Base-by-base conservation (phyloP, 2,797 vertebrate species). In the Momotus momota region DNA sequence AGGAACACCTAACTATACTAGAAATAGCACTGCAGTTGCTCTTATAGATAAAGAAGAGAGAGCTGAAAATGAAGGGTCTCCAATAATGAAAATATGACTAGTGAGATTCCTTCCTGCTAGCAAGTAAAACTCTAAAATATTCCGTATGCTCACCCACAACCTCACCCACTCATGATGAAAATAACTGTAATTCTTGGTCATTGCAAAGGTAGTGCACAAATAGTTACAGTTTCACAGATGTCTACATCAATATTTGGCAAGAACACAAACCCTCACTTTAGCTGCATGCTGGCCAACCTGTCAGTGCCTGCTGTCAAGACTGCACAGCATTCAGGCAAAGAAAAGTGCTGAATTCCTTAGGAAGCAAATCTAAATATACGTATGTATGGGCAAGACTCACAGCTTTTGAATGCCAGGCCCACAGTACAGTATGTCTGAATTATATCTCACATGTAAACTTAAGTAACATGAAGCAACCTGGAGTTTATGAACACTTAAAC, bases 181-280 rank as follows among this genome's bases (percentile, higher is more conserved):
- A 93, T 94, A 90, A 73, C 86, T 88, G 71, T 82, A 81, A 91
- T 87, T 86, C 82, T 88, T 60, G 60, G 86, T 86, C 86, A 48
- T 57, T 86, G 83, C 70, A 82, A 70, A 88, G 66, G 16, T 54
- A 27, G 38, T 93, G 27, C 33, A 57, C 74, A 92, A 88, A 80
- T 27, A 81, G 64, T 77, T 64, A 45, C 33, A 67, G 58, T 75
- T 93, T 82, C 73, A 73, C 7, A 11, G 70, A 70, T 84, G 67
- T 45, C 43, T 81, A 81, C 55, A n/a, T 33, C 77, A 80, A 67
- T 92, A 91, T 71, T 90, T 81, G 67, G 61, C 75, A 87, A 81
- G 58, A 77, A 58, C 45, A 83, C 31, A 61, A 86, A 79, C n/a
- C 71, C 14, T 57, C 55, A 65, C 71, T 55, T 74, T 61, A 92